Evolutionary conservation across 2,797 vertebrate genomes (phyloP).

Genomic region (Helicolenus hilgendorfi): DNA sequence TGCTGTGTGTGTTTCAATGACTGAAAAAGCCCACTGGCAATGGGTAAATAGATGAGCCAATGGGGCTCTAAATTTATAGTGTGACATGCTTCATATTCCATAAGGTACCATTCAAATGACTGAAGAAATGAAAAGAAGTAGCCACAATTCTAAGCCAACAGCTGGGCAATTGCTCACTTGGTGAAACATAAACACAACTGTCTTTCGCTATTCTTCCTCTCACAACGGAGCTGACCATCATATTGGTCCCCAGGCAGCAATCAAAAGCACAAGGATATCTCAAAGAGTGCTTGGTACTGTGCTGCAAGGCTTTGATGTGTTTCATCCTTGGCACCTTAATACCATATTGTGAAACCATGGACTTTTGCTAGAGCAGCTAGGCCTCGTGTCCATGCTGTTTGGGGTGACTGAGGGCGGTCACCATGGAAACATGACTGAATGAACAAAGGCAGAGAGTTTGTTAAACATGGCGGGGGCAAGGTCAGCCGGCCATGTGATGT

Average conservation of each 20-base stretch:
- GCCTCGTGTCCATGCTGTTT: conserved; percentile 77
- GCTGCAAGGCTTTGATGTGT: conserved; percentile 81
- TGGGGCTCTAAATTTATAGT: conserved; percentile 35
- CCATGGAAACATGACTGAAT: conserved; percentile 71
- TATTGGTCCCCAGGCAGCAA: conserved; percentile 59
- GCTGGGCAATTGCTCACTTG: conserved; percentile 46
- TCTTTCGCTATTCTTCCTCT: conserved; percentile 2
- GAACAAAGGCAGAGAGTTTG: conserved; percentile 91
- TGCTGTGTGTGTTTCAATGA: conserved; percentile 35
- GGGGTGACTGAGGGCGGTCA: conserved; percentile 88
- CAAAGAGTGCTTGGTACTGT: conserved; percentile 85
- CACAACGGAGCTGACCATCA: neutral
- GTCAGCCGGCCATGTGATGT: conserved; percentile 91
- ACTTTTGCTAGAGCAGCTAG: conserved; percentile 20
- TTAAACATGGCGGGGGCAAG: conserved; percentile 90
- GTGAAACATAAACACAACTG: conserved; percentile 60
- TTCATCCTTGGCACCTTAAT: conserved; percentile 88
- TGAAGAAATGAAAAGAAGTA: conserved; percentile 30
- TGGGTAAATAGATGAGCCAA: conserved; percentile 39
- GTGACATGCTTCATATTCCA: conserved; percentile 39
- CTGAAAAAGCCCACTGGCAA: conserved; percentile 34
- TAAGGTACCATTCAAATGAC: conserved; percentile 50
- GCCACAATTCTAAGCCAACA: conserved; percentile 30
- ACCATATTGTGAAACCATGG: conserved; percentile 81
- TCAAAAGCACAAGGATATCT: conserved; percentile 85